phyloP scores from a whole-genome alignment of 23 tunicate species.

The Diplosoma virens region DNA sequence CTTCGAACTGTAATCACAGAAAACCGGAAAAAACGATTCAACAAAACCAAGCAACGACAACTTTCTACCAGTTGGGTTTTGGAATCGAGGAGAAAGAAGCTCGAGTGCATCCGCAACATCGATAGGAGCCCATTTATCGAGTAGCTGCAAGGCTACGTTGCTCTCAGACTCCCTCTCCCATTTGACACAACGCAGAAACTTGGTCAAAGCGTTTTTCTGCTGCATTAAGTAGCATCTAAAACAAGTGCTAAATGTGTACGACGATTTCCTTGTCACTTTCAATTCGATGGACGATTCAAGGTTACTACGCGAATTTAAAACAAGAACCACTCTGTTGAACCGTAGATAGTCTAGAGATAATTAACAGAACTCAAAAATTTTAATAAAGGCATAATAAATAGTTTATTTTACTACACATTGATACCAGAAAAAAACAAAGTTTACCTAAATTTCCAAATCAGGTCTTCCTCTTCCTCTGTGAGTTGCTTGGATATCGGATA shows the following conservation, averaged over 20 bases:
- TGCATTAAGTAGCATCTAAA: constrained; percentile 66
- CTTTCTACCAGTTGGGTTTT: constrained; percentile 77
- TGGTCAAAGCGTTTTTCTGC: constrained; percentile 84
- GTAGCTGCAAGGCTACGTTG: constrained; percentile 62
- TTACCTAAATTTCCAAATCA: constrained; percentile 85
- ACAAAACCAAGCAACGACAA: no score
- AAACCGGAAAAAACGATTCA: neutral
- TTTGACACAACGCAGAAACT: constrained; percentile 85
- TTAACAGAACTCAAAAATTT: no score
- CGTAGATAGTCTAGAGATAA: no score
- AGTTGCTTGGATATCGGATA: constrained; percentile 81
- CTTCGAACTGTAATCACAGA: constrained; percentile 54
- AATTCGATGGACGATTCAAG: no score
- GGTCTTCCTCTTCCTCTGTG: constrained; percentile 83
- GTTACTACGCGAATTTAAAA: no score
- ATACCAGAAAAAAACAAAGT: no score
- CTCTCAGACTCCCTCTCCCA: constrained; percentile 89
- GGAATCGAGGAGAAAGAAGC: constrained; percentile 60
- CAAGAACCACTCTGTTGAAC: no score
- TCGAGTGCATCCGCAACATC: constrained; percentile 87
- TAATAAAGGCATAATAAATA: no score
- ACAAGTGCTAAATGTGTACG: no score
- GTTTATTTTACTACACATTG: no score
- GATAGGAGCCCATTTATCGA: constrained; percentile 91
- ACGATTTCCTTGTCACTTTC: no score